A percentile compares a stretch with the other conserved stretches of the same genome.
Evolutionary conservation across 2,888 invertebrate genomes (phyloP).

Genomic region (Chirona hameri): DNA sequence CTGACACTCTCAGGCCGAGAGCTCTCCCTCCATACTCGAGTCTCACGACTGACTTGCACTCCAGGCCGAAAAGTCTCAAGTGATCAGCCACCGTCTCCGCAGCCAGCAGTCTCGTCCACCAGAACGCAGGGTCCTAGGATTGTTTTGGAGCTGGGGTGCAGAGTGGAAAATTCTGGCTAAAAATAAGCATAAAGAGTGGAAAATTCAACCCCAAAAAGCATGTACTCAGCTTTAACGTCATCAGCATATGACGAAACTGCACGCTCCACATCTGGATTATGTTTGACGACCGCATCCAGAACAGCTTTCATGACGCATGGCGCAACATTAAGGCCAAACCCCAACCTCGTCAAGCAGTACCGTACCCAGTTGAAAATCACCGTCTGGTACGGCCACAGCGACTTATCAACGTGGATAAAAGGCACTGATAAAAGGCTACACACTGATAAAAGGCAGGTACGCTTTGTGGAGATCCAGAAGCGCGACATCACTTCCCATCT

Average conservation of each 20-base stretch:
- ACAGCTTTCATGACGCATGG: neutral
- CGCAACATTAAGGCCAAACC: neutral
- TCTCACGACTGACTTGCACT: too few species aligned
- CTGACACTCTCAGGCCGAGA: too few species aligned
- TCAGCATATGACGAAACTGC: neutral
- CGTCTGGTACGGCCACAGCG: constrained; percentile 30
- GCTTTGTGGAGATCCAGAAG: constrained; percentile 29
- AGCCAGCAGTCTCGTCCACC: too few species aligned
- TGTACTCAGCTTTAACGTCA: neutral
- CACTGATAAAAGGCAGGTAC: too few species aligned
- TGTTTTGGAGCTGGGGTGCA: too few species aligned
- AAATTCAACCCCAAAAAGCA: neutral
- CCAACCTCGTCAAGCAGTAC: neutral
- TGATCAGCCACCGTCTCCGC: too few species aligned
- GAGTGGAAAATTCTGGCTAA: too few species aligned
- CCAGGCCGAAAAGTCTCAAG: too few species aligned
- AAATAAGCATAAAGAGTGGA: too few species aligned
- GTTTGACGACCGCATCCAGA: neutral
- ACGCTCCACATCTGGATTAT: neutral
- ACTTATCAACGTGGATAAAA: constrained; percentile 30
- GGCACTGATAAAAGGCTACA: too few species aligned
- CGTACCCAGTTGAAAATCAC: neutral
- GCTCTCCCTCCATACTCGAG: too few species aligned
- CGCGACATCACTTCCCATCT: neutral
- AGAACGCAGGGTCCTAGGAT: too few species aligned